A percentile compares a stretch with the other conserved stretches of the same genome.
These are phyloP conservation scores for Glyphotaelius pellucidus DNA, from an alignment of 2,888 invertebrate species.

Conservation along the genomic window DNA sequence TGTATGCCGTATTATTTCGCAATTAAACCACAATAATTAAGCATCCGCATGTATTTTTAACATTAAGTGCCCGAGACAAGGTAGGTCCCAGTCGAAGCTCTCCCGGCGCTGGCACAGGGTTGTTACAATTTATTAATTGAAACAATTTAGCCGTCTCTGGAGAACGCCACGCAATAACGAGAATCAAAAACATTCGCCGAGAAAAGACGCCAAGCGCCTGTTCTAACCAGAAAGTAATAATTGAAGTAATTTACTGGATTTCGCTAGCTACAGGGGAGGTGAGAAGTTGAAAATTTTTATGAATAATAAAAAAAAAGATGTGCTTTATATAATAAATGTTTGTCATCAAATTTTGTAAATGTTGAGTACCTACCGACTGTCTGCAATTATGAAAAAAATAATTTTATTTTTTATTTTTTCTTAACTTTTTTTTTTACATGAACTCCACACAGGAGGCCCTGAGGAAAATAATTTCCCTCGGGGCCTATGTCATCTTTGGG, in stretches of 20 bases:
- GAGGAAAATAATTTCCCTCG: no score
- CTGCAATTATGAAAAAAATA: no score
- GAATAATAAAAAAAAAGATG: no score
- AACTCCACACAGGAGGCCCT: no score
- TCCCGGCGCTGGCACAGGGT: neutral
- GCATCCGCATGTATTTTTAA: neutral
- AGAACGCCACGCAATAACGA: neutral
- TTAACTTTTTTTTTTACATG: no score
- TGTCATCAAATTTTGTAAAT: neutral
- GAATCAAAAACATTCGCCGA: slow-evolving; percentile 22
- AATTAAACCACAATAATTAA: neutral
- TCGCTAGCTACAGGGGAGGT: neutral
- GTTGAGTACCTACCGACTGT: no score
- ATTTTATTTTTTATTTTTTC: no score
- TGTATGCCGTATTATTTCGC: no score
- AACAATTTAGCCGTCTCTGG: neutral
- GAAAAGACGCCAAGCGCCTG: slow-evolving; percentile 14
- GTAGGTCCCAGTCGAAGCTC: neutral
- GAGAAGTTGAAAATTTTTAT: neutral
- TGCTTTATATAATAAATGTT: neutral
- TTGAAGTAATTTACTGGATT: slow-evolving; percentile 29
- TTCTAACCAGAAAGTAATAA: neutral
- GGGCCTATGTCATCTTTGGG: no score
- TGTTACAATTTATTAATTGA: slow-evolving; percentile 13
- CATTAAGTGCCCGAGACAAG: neutral